Evolutionary conservation across 2,113 vertebrate species (phyloP), one percentile per base, ranked within the genome.

Genomic region (Phrynosoma platyrhinos): DNA sequence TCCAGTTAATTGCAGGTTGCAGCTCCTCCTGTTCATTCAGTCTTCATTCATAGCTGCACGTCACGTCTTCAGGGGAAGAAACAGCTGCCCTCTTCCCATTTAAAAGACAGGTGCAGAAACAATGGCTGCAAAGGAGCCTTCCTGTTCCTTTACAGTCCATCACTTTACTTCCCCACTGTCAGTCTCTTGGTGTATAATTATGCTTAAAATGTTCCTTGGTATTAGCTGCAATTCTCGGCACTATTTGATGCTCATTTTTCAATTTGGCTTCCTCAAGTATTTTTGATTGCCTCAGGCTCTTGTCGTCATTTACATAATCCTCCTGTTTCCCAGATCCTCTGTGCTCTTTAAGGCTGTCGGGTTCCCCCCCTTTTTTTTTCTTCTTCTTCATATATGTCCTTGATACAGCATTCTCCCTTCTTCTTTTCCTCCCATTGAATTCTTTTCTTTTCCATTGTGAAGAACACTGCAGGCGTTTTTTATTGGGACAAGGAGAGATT

Each of bases 161-260:
- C 88, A 94, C 87, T 92, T 92, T 93, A 86, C 74, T 83, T 78
- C 92, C 82, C 87, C 90, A 90, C 91, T 93, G 94, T 93, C 92
- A 91, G 68, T 92, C 92, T 42, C 84, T 92, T 91, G 82, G 83
- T 93, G 85, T 93, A 89, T 95, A 94, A 96, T 95, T 96, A 94
- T 83, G 88, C 94, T 95, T 95, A 94, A 96, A 96, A 94, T 92
- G 87, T 90, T 93, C 87, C 93, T 94, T 93, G 80, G n/a, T 93
- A 94, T 96, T 93, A 91, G 88, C 90, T 94, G 88, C 93, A 90
- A 95, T 91, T 91, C 79, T 95, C 92, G 93, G 88, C 79, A 21
- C 82, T 94, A 42, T 91, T 94, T 94, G 86, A 93, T 94, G 85
- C 91, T 94, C 83, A 88, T 94, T 94, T 95, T 93, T 86, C 94